A percentile compares a stretch with the other conserved stretches of the same genome.
Evolutionary conservation across 2,797 vertebrate species (phyloP).

Genomic region (Scarus forsteni): DNA sequence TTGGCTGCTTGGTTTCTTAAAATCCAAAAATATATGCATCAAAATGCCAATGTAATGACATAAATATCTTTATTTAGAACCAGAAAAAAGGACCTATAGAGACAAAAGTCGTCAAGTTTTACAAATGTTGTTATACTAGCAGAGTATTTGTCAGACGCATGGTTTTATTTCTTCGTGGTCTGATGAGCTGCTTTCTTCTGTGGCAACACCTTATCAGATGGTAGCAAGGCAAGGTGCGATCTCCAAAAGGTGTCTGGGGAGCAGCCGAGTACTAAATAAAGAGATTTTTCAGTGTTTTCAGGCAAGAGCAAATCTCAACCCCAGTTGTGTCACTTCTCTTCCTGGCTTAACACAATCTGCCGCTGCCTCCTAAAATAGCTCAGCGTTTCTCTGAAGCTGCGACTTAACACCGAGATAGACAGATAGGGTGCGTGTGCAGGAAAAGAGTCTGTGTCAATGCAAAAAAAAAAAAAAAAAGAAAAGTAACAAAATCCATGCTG

Average conservation of each 20-base stretch:
- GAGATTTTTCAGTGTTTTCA: constrained; percentile 67
- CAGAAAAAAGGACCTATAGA: constrained; percentile 8
- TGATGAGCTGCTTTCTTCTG: constrained; percentile 44
- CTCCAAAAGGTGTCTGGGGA: constrained; percentile 55
- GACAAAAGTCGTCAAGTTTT: constrained; percentile 20
- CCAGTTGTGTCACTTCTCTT: constrained; percentile 72
- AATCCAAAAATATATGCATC: constrained; percentile 32
- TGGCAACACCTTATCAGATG: constrained; percentile 61
- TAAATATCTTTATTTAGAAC: constrained; percentile 7
- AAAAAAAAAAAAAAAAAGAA: constrained; percentile 27
- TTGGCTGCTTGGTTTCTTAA: constrained; percentile 11
- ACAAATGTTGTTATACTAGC: constrained; percentile 46
- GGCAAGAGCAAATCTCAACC: constrained; percentile 63
- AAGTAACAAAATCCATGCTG: constrained; percentile 43
- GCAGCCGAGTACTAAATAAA: constrained; percentile 58
- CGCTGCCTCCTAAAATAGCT: constrained; percentile 78
- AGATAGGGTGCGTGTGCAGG: constrained; percentile 32
- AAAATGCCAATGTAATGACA: constrained; percentile 20
- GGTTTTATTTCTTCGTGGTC: constrained; percentile 37
- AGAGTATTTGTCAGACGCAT: constrained; percentile 12
- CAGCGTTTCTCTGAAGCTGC: constrained; percentile 69
- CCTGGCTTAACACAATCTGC: constrained; percentile 64
- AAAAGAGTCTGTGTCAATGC: constrained; percentile 25
- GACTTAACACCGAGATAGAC: constrained; percentile 67
- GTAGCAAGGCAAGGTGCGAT: constrained; percentile 47